Conservation (phyloP, 1,140 invertebrate genomes). For the Lepidurus packardi region DNA sequence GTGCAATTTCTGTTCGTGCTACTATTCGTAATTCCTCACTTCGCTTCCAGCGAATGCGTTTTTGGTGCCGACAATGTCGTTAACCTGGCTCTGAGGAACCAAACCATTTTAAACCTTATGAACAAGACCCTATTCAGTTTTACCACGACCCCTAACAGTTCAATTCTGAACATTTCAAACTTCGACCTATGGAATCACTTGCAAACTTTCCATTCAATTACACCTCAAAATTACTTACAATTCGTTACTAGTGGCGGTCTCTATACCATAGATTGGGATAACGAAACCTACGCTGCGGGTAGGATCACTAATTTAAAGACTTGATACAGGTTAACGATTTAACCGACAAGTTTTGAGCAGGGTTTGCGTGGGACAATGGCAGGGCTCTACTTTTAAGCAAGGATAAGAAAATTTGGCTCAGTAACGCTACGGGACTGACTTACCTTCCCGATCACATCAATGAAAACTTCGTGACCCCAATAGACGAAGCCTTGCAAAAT, state of each 20-base stretch:
- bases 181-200: background rate
- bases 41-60: background rate
- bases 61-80: background rate
- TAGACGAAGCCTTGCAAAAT: background rate
- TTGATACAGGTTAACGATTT: no score
- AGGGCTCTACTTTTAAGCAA: background rate
- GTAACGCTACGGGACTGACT: background rate
- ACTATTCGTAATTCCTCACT: background rate
- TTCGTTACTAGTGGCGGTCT: background rate
- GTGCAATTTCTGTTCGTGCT: background rate
- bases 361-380: background rate
- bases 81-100: background rate
- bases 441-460: background rate
- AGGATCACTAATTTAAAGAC: background rate
- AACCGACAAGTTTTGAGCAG: background rate
- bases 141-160: background rate
- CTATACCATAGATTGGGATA: background rate
- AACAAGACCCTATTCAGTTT: background rate
- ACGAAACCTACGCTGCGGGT: background rate
- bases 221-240: background rate
- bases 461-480: background rate
- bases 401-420: background rate
- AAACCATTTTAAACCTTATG: background rate
- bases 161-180: background rate
- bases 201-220: background rate